A percentile compares a stretch with the other conserved stretches of the same genome.
phyloP scores from a whole-genome alignment of 2,797 vertebrate species.

The Anas acuta region DNA sequence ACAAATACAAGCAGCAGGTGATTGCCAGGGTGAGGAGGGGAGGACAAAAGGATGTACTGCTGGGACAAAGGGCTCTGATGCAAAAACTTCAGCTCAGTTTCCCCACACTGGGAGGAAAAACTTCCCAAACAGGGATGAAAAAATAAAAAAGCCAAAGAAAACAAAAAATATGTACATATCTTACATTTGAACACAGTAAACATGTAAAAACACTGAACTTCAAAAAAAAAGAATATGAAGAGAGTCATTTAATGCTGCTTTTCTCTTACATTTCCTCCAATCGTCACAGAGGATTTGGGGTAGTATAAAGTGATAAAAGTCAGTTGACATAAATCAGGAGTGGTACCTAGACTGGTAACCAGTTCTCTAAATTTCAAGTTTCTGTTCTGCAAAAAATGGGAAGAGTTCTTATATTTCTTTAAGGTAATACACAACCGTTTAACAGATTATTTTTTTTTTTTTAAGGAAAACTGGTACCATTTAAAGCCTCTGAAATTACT shows the following conservation, averaged over 20 bases:
- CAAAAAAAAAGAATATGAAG: background rate
- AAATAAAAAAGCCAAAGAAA: background rate
- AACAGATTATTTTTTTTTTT: background rate
- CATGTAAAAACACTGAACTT: no score
- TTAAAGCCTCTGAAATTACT: background rate
- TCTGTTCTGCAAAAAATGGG: background rate
- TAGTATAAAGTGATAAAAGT: background rate
- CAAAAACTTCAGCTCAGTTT: background rate
- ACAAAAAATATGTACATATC: background rate
- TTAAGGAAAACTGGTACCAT: background rate
- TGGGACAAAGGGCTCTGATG: background rate
- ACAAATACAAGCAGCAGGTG: background rate
- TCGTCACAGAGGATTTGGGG: background rate
- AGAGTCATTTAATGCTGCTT: background rate
- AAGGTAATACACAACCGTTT: background rate
- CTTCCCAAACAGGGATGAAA: background rate
- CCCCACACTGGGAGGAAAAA: background rate
- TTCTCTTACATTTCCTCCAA: background rate
- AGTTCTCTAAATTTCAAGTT: background rate
- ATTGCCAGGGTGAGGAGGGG: rapidly evolving
- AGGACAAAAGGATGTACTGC: background rate
- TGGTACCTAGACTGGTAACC: background rate
- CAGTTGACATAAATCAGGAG: background rate
- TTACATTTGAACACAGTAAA: background rate
- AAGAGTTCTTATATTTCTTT: background rate